Evolutionary conservation across 2,888 invertebrate genomes (phyloP), one percentile per base, ranked within the genome.

Genomic region (Patella ulyssiponensis): DNA sequence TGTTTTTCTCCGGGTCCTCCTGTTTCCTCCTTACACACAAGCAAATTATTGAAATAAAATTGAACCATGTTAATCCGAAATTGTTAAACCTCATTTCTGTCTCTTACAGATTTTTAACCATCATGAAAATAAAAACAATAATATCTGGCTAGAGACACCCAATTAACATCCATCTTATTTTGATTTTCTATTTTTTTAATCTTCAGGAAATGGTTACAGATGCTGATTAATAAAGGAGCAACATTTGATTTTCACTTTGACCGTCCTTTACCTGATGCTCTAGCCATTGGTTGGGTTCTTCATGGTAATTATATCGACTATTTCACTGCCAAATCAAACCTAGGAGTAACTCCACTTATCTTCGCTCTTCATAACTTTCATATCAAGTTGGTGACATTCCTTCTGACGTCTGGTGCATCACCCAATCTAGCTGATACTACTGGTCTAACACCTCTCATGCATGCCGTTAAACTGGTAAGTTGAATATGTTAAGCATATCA

Each of bases 401-500:
- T 92, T 70, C 85, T 92, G 52, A 81, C 87, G 77, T 83, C 87
- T 74, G 89, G 90, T 51, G 92, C 92, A 15, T 88, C 89, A 44
- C 85, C 91, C 3, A 92, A 92, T 82, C 87, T 90, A 80, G 81
- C 90, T 14, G 92, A 92, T 84, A 88, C 86, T 73, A 79, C 86
- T 27, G 89, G 90, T 12, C 79, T 88, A n/a, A 91, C 91, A 17
- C 91, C 92, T 15, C 82, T 92, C 56, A 92, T 92, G 92, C 90
- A 92, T 85, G 92, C 92, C 71, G 91, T 92, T 15, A 86, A 86
- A 83, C 83, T 88, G 88, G 92, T 92, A 85, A 81, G 87, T 64
- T 27, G 9, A 9, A 44, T 44, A 44, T 44, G 44, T 44, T 44
- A 44, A 44, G 44, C 44, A 44, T 44, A 9, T 44, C 44, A 5